phyloP scores from a whole-genome alignment of 2,888 invertebrate genomes.

The Ochropleura plecta region DNA sequence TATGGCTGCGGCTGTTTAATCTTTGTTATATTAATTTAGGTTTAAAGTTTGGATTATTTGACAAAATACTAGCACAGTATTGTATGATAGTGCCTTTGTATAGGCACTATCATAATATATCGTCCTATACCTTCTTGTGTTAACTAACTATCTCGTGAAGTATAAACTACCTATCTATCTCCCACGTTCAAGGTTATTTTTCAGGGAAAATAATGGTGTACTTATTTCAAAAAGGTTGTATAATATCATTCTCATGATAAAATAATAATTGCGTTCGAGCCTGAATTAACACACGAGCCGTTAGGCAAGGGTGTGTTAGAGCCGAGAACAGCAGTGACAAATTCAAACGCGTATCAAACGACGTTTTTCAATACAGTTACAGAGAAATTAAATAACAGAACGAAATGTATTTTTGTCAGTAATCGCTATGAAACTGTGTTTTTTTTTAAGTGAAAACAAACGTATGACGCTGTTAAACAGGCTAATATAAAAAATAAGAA shows the following conservation, averaged over 20 bases:
- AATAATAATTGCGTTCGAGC: neutral
- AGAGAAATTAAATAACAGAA: too few species aligned
- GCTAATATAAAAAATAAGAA: too few species aligned
- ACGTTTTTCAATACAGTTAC: too few species aligned
- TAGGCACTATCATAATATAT: neutral
- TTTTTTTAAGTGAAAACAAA: too few species aligned
- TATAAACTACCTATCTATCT: neutral
- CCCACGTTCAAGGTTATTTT: neutral
- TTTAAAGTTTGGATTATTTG: neutral
- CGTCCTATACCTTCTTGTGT: neutral
- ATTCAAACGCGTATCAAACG: too few species aligned
- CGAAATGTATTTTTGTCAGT: too few species aligned
- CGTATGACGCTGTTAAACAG: too few species aligned
- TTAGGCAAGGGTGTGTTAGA: too few species aligned
- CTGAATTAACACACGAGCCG: too few species aligned
- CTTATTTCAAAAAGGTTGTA: neutral
- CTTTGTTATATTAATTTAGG: neutral
- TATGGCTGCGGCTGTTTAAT: constrained; percentile 5
- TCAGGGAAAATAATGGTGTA: neutral
- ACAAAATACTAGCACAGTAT: neutral
- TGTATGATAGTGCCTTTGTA: neutral
- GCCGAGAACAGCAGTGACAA: too few species aligned
- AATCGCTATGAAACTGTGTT: too few species aligned
- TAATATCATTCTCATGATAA: neutral
- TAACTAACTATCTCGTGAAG: too few species aligned